Evolutionary conservation across 2,888 invertebrate genomes (phyloP), one percentile per base, ranked within the genome.

Genomic region (Drosophila atripex): DNA sequence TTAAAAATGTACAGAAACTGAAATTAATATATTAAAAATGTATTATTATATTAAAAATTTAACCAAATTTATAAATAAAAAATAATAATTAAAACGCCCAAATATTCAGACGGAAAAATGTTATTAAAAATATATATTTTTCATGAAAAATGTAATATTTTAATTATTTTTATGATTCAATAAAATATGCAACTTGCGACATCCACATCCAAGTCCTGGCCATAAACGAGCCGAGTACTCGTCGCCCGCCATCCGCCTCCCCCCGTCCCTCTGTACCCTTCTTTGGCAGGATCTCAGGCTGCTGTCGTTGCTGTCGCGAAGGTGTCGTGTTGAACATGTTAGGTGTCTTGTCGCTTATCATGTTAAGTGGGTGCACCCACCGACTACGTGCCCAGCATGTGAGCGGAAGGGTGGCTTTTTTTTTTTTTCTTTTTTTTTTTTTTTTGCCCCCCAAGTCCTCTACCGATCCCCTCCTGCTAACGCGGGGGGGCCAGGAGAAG

Each of bases 241-340:
- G 63, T 30, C 63, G 38, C 35, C 28, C 35, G 39, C 60, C 16
- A 35, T n/a, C 60, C 25, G 8, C 16, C 16, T 6, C 2, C 18
- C 47, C 9, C n/a, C 12, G 9, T 0, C 11, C 21, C 38, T 4
- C 45, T 11, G 5, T 28, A 21, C 43, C 38, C 38, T 52, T 11
- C 38, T 35, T 38, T 46, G 46, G 60, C 35, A 35, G 70, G 43
- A 41, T 58, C 66, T 73, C 69, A 54, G 69, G 64, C 74, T 73
- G 58, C 72, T 83, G 86, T 56, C 58, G 72, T 51, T 61, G 71
- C 70, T 83, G 83, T 80, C 82, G 82, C 73, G 77, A 84, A 84
- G 84, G 86, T 84, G 86, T 86, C 85, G 85, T 86, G 84, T 84
- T 84, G 75, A 86, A 86, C 86, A 86, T 86, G 82, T 86, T 84